Percentiles rank a stretch among this genome's conserved stretches.
phyloP scores from a whole-genome alignment of 2,888 invertebrate species.

The Sminthurinus aureus region DNA sequence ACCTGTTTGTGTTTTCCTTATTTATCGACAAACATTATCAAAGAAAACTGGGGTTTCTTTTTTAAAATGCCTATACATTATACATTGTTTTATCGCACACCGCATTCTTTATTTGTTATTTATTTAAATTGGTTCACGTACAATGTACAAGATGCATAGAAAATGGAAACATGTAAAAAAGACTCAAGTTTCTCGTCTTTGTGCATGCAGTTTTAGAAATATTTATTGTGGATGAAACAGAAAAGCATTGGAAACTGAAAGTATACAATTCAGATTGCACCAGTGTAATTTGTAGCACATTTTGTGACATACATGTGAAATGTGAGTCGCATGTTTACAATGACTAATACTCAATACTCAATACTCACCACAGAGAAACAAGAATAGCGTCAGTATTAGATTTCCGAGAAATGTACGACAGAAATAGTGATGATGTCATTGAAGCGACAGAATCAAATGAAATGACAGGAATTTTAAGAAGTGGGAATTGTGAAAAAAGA shows the following conservation, averaged over 20 bases:
- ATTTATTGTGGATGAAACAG: neutral
- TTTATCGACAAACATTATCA: neutral
- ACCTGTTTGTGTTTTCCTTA: neutral
- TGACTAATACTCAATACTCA: no score
- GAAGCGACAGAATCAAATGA: constrained; percentile 17
- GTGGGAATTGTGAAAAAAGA: neutral
- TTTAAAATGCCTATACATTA: neutral
- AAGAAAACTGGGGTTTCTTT: neutral
- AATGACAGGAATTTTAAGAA: constrained; percentile 24
- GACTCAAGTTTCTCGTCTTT: neutral
- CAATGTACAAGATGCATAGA: neutral
- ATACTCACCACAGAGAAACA: neutral
- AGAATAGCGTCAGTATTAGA: no score
- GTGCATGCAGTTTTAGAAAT: neutral
- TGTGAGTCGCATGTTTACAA: no score
- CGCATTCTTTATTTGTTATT: no score
- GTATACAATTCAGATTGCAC: no score
- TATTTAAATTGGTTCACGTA: no score
- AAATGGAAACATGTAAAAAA: neutral
- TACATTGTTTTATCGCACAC: no score
- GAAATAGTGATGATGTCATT: neutral
- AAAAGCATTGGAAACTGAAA: neutral
- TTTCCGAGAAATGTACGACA: no score
- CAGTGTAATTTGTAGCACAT: no score
- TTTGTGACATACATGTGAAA: neutral